Evolutionary conservation across 2,888 invertebrate species (phyloP).

Genomic region (Ametastegia equiseti): DNA sequence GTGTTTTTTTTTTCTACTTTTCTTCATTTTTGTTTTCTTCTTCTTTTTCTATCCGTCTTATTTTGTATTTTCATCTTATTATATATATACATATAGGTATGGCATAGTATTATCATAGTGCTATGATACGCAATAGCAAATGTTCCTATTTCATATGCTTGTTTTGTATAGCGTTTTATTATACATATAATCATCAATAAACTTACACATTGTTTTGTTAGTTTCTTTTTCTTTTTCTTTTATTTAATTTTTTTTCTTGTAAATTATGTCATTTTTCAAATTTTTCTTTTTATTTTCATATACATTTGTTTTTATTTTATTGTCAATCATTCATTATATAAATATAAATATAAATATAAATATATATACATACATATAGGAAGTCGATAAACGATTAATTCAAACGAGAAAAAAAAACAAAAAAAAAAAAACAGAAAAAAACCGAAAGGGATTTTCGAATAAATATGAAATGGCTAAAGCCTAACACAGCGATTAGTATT

Average conservation of each 20-base stretch:
- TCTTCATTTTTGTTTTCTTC: background rate
- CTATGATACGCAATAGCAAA: constrained; percentile 68
- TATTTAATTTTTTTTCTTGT: constrained; percentile 17
- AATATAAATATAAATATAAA: background rate
- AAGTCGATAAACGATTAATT: background rate
- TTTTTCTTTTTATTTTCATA: background rate
- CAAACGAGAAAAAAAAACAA: background rate
- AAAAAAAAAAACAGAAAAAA: background rate
- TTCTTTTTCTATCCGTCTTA: background rate
- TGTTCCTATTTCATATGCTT: constrained; percentile 64
- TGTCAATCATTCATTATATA: background rate
- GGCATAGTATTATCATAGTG: constrained; percentile 61
- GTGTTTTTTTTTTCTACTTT: background rate
- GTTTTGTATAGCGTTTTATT: background rate
- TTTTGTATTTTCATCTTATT: no score
- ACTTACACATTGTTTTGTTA: background rate
- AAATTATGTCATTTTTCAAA: no score
- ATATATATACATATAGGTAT: background rate
- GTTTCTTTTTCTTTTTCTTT: background rate
- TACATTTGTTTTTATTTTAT: no score
- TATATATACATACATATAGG: background rate
- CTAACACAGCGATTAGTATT: background rate
- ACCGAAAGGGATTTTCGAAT: background rate
- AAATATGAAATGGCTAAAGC: background rate
- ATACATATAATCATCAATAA: constrained; percentile 11